phyloP scores from a whole-genome alignment of 1,140 invertebrate species.

The Pogonomyrmex barbatus region DNA sequence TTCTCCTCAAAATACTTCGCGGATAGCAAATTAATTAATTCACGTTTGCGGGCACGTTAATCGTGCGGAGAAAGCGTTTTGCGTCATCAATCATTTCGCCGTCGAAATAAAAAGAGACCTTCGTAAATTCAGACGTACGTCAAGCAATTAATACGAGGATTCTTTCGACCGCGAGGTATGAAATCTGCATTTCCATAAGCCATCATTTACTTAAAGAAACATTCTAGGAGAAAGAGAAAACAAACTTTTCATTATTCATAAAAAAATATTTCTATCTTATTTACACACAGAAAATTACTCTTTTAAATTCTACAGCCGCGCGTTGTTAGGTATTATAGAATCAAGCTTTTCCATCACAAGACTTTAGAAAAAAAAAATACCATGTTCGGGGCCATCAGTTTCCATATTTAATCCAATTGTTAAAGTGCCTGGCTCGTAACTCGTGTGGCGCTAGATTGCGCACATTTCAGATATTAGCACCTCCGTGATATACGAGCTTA shows the following conservation, averaged over 20 bases:
- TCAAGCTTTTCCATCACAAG: background rate
- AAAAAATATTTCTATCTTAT: background rate
- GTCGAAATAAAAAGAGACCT: background rate
- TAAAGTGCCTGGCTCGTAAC: background rate
- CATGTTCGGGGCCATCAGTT: conserved; percentile 16
- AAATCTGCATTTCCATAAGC: background rate
- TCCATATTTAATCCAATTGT: conserved; percentile 2
- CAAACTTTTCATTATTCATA: background rate
- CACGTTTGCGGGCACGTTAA: background rate
- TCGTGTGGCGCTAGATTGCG: background rate
- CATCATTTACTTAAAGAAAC: background rate
- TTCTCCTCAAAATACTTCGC: conserved; percentile 12
- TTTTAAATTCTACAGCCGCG: background rate
- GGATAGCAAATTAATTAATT: conserved; percentile 15
- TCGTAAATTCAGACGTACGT: background rate
- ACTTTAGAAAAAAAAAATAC: background rate
- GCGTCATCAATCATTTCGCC: background rate
- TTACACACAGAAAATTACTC: conserved; percentile 5
- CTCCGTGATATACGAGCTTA: conserved; percentile 6
- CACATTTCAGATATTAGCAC: conserved; percentile 28
- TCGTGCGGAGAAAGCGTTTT: conserved; percentile 25
- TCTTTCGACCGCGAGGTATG: background rate
- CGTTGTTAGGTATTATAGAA: background rate
- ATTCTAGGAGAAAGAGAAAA: background rate
- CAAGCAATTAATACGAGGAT: background rate